Evolutionary conservation across 2,888 invertebrate species (phyloP), one percentile per base, ranked within the genome.

Genomic region (Papilio elwesi): DNA sequence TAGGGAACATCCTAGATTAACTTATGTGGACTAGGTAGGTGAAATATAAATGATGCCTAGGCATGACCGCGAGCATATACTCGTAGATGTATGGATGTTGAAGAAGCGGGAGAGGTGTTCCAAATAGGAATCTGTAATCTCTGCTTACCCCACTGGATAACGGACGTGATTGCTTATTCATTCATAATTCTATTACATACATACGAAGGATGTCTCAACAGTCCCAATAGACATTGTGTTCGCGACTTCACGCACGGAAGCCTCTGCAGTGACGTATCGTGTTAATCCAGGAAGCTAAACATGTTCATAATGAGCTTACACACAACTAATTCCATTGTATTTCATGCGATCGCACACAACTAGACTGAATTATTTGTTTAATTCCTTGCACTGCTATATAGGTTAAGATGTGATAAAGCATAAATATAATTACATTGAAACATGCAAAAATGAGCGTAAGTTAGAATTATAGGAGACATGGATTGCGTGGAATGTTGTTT

Each of bases 261-360:
- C 73, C 69, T 53, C 69, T 73, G 26, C 38, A 73, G 51, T 69
- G 65, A 51, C 48, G 53, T 47, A 52, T 43, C n/a, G 64, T 38
- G 73, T 65, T 73, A 69, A 73, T 73, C 73, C 69, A 55, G 65
- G 57, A 65, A 73, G 57, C 73, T 73, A 51, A 64, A 59, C 55
- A 49, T 73, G 69, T 72, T 62, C 68, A 65, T 69, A 73, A 73
- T 69, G 8, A 68, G 73, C 68, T 73, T 73, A 73, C 68, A 73
- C 16, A 73, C 73, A 65, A 48, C 57, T 73, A 73, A 73, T 69
- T 12, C 73, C 57, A 69, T 69, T 73, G 73, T 73, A 59, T 73
- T 55, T 57, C 69, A 65, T 68, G 64, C 73, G 43, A 47, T 26
- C 16, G 13, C 47, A 51, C 26, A 52, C 53, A 71, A 66, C 55